A percentile compares a stretch with the other conserved stretches of the same genome.
Evolutionary conservation across 2,888 invertebrate species (phyloP).

Genomic region (Mycalesis mineus): DNA sequence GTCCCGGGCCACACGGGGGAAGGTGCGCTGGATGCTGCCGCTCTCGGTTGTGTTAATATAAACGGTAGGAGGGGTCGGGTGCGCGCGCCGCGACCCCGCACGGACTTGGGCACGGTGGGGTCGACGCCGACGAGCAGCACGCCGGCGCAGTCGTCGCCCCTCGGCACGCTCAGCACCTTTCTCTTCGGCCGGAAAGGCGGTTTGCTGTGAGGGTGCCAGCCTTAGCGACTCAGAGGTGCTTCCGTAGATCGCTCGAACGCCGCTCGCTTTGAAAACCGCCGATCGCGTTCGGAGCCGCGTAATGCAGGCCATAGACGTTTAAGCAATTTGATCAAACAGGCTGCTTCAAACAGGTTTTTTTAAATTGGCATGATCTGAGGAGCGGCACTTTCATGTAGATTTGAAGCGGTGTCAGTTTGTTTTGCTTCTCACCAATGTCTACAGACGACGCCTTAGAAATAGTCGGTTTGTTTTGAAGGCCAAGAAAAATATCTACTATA

Average conservation of each 20-base stretch:
- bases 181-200: constrained; percentile 92
- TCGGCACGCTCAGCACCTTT: constrained; percentile 87
- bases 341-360: no score
- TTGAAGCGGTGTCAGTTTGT: no score
- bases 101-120: constrained; percentile 66
- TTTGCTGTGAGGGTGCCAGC: constrained; percentile 66
- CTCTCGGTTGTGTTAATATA: constrained; percentile 39
- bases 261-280: constrained; percentile 20
- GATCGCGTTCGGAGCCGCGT: constrained; percentile 14
- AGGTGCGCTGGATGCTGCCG: constrained; percentile 70
- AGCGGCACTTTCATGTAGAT: no score
- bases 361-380: no score
- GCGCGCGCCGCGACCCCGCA: constrained; percentile 63
- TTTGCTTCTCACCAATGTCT: no score
- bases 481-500: no score
- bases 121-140: constrained; percentile 40
- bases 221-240: constrained; percentile 14
- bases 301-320: no score
- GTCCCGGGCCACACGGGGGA: constrained; percentile 80
- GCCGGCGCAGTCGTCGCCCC: constrained; percentile 58
- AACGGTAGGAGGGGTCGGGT: constrained; percentile 51
- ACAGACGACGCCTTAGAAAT: no score
- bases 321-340: no score
- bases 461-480: no score
- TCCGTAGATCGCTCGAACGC: constrained; percentile 24